phyloP scores from a whole-genome alignment of 2,888 invertebrate species.

The Dynastes tityus region DNA sequence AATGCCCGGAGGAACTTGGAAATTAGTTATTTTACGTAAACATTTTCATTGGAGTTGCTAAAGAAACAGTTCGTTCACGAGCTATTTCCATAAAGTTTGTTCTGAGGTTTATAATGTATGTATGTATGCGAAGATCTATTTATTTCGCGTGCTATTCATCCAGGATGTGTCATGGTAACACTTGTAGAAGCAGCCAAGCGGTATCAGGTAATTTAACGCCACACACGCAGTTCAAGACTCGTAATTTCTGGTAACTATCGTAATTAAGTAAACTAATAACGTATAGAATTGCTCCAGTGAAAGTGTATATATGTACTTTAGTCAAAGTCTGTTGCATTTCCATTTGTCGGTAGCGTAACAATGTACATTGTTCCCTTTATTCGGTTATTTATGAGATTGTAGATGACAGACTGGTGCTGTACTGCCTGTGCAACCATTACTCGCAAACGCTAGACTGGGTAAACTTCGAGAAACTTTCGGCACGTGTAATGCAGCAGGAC shows the following conservation, averaged over 20 bases:
- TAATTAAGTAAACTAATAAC: conserved; percentile 57
- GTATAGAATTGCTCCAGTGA: conserved; percentile 49
- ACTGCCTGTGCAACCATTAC: conserved; percentile 54
- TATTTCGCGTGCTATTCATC: conserved; percentile 25
- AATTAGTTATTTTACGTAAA: not conserved
- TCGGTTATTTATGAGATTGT: conserved; percentile 60
- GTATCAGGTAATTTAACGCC: conserved; percentile 55
- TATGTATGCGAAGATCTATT: conserved; percentile 22
- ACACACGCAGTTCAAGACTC: conserved; percentile 47
- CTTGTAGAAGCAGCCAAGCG: conserved; percentile 41
- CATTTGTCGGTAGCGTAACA: conserved; percentile 48
- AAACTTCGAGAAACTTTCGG: conserved; percentile 60
- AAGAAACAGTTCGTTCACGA: not conserved
- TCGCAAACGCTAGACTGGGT: conserved; percentile 58
- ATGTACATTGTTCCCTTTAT: conserved; percentile 55
- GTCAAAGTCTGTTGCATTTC: conserved; percentile 55
- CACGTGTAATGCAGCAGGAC: conserved; percentile 56
- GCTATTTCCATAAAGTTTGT: conserved; percentile 5
- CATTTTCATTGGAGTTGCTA: not conserved
- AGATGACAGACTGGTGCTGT: conserved; percentile 57
- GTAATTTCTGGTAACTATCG: conserved; percentile 56
- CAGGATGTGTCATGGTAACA: conserved; percentile 19
- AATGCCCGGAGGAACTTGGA: no score
- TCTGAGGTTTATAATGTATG: conserved; percentile 1
- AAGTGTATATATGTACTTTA: conserved; percentile 49